phyloP scores from a whole-genome alignment of 2,113 vertebrate species.

The Bubo scandiacus region DNA sequence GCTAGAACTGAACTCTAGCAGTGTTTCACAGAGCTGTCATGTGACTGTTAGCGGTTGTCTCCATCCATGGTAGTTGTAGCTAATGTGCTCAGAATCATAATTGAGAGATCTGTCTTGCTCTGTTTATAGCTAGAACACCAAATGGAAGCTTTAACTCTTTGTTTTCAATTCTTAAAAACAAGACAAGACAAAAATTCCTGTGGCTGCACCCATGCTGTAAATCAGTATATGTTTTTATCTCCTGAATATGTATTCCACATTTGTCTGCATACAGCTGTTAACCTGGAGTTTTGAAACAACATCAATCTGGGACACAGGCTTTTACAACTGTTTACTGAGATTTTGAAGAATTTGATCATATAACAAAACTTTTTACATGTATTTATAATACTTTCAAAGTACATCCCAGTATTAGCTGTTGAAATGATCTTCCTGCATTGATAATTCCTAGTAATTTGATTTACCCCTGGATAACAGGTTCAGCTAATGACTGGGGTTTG shows the following conservation, averaged over 20 bases:
- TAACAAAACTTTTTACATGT: not conserved
- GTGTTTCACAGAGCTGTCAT: not conserved
- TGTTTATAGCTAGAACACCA: not conserved
- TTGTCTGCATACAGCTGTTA: not conserved
- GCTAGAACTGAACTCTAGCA: not conserved
- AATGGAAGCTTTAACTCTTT: not conserved
- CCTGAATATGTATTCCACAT: not conserved
- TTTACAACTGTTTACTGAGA: not conserved
- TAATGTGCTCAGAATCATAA: constrained; percentile 28
- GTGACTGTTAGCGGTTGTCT: not conserved
- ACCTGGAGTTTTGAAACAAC: not conserved
- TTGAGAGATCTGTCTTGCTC: not conserved
- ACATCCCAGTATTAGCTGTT: not conserved
- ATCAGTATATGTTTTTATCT: not conserved
- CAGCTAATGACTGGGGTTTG: not conserved
- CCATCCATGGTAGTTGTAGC: not conserved
- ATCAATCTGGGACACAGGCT: not conserved
- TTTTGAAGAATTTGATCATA: not conserved
- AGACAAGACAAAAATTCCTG: not conserved
- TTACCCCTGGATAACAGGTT: not conserved
- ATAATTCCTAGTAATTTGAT: not conserved
- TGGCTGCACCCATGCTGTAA: not conserved
- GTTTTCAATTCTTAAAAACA: not conserved
- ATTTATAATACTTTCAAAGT: not conserved
- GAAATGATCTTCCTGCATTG: not conserved